Evolutionary conservation across 2,888 invertebrate genomes (phyloP), one percentile per base, ranked within the genome.

Genomic region (Eupithecia tripunctaria): DNA sequence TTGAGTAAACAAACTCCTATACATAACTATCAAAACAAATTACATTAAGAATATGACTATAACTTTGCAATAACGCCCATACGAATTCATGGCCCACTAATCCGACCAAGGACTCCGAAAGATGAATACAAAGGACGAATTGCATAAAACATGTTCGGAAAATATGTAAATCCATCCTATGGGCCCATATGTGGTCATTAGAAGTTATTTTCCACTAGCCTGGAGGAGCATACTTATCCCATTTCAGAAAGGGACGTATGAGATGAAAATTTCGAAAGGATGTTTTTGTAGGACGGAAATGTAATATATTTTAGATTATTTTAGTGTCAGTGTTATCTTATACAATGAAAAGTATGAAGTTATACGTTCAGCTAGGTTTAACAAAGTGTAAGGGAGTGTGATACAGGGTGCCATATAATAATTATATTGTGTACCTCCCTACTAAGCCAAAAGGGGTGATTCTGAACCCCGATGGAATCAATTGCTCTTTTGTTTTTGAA

Each of bases 121-220:
- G 71, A 47, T 62, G 74, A 74, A 74, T 74, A 74, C 51, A 74
- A 74, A 74, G 71, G 71, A 71, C 68, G 56, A 68, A 68, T 74
- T 74, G 74, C 68, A 71, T 74, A 74, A 74, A 74, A 71, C 74
- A 74, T 66, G 41, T 71, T 60, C 68, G 43, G 74, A 76, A 75
- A 78, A 75, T 79, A 79, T 79, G 79, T 78, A 78, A 79, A 79
- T 79, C 74, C 68, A 67, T 60, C 73, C 67, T 72, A 75, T 76
- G 68, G 64, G 14, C 47, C 67, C 73, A 73, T 68, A 73, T 73
- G 78, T 72, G 70, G 72, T 71, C 72, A 75, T 79, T 79, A 78
- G 63, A 73, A 78, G 74, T 74, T 77, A 76, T 76, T 74, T 36
- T 60, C 70, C 67, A 67, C 62, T 74, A 76, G 29, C 73, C 14